Conservation (phyloP, 2,888 invertebrate genomes). For the Acanthosoma haemorrhoidale region DNA sequence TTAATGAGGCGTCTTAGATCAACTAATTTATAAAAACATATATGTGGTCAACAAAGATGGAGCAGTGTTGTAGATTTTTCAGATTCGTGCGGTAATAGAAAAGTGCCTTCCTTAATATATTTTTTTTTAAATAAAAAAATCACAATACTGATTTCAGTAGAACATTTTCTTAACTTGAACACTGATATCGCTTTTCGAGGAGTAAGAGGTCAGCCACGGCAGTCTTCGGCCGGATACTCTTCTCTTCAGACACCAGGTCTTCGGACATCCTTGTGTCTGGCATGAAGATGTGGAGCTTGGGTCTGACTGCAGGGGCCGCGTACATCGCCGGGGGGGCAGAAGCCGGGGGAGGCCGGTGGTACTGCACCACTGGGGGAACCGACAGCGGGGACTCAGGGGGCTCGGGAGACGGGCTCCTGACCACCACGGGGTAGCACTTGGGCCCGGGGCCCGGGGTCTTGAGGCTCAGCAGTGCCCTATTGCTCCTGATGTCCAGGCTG, state of each 20-base stretch:
- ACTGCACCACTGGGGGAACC: neutral
- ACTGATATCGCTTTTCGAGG: neutral
- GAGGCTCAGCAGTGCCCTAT: neutral
- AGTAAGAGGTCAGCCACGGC: neutral
- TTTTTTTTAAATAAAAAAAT: neutral
- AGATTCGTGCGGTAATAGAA: too few relatives aligned
- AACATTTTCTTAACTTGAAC: neutral
- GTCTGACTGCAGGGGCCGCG: slow-evolving; percentile 38
- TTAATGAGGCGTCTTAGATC: neutral
- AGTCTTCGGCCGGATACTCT: neutral
- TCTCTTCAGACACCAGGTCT: neutral
- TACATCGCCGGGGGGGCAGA: neutral
- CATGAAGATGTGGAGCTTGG: slow-evolving; percentile 69
- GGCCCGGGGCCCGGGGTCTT: neutral
- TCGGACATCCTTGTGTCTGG: slow-evolving; percentile 46
- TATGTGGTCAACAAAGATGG: neutral
- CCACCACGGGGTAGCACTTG: neutral
- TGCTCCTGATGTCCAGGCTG: slow-evolving; percentile 3
- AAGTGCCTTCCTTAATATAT: neutral
- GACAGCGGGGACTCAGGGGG: neutral
- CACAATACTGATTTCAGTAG: neutral
- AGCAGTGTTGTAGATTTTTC: too few relatives aligned
- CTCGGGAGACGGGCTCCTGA: neutral
- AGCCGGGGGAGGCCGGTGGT: neutral
- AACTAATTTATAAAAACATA: neutral